Conservation (phyloP, 2,113 vertebrate species). For the Ascaphus truei region DNA sequence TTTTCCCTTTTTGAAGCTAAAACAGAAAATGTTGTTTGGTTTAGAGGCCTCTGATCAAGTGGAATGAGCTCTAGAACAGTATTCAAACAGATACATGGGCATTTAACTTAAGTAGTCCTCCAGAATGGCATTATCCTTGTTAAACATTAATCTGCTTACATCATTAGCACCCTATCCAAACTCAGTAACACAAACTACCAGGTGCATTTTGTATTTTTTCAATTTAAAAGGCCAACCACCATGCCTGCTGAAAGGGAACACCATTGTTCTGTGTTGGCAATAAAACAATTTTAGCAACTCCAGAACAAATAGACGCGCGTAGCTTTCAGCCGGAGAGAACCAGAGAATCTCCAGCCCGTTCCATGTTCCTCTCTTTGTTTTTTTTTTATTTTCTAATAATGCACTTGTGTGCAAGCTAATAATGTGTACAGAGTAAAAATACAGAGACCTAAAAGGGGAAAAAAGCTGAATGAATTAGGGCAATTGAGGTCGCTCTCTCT, state of each 20-base stretch:
- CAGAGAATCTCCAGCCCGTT: slow-evolving; percentile 62
- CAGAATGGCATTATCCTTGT: too few species aligned
- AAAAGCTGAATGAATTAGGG: slow-evolving; percentile 77
- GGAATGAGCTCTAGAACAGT: too few species aligned
- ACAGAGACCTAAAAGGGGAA: slow-evolving; percentile 67
- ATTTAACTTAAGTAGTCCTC: too few species aligned
- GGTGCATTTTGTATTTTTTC: slow-evolving; percentile 81
- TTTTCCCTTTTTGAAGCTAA: too few species aligned
- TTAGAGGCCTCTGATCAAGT: too few species aligned
- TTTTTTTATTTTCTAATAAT: slow-evolving; percentile 80
- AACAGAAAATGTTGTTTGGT: too few species aligned
- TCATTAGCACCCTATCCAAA: slow-evolving; percentile 88
- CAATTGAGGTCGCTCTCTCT: slow-evolving; percentile 88
- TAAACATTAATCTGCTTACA: slow-evolving; percentile 94
- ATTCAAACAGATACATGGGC: too few species aligned
- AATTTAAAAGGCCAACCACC: slow-evolving; percentile 77
- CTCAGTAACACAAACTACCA: slow-evolving; percentile 95
- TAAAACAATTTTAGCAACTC: slow-evolving; percentile 88
- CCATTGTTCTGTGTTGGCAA: slow-evolving; percentile 74
- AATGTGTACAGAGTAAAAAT: slow-evolving; percentile 81
- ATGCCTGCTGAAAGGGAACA: slow-evolving; percentile 79
- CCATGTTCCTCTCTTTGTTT: slow-evolving; percentile 62
- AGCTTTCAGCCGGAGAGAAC: slow-evolving; percentile 71
- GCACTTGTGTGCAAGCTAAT: slow-evolving; percentile 87
- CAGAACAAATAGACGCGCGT: slow-evolving; percentile 75